Evolutionary conservation across 2,113 vertebrate genomes (phyloP).

Genomic region (Catagonus wagneri): DNA sequence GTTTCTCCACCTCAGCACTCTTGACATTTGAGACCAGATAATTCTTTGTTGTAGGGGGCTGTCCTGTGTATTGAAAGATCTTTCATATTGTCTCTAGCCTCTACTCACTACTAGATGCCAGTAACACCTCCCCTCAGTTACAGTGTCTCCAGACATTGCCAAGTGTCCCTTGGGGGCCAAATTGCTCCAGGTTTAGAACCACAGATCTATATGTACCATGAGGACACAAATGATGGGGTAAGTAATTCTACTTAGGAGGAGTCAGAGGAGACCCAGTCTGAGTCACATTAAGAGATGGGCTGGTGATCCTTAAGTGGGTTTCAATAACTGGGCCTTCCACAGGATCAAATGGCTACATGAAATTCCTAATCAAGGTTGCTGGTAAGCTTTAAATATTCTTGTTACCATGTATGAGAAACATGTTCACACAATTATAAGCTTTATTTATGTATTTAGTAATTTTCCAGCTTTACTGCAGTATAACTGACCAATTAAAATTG

Average conservation of each 20-base stretch:
- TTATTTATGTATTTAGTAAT: not conserved
- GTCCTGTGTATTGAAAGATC: not conserved
- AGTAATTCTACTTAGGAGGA: not conserved
- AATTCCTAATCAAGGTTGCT: constrained; percentile 41
- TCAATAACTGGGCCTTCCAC: not conserved
- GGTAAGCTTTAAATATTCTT: not conserved
- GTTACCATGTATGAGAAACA: not conserved
- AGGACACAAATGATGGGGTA: not conserved
- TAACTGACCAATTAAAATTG: not conserved
- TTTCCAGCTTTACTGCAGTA: not conserved
- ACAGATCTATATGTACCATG: not conserved
- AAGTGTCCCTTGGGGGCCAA: not conserved
- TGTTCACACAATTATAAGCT: not conserved
- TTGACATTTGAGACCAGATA: not conserved
- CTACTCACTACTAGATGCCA: not conserved
- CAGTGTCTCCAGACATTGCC: not conserved
- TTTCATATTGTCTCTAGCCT: not conserved
- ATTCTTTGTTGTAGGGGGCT: not conserved
- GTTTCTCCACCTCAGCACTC: not conserved
- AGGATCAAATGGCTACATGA: not conserved
- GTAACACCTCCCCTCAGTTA: not conserved
- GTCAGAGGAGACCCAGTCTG: not conserved
- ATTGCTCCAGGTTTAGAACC: not conserved
- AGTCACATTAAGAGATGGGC: not conserved
- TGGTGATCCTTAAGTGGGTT: not conserved